Base-by-base conservation (phyloP, 2,888 invertebrate genomes). In the Morinoia aosen region DNA sequence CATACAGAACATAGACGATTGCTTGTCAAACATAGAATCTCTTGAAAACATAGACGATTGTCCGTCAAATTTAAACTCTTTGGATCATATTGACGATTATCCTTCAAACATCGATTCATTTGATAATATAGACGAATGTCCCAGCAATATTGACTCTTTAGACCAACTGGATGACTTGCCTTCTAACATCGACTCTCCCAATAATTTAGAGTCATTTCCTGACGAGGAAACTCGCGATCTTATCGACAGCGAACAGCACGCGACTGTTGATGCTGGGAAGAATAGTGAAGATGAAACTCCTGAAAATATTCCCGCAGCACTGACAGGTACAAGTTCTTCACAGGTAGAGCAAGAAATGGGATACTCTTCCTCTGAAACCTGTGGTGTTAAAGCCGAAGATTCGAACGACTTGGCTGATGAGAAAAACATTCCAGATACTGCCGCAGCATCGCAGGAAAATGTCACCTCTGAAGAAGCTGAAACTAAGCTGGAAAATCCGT, bases 41-140 rank as follows among this genome's bases (percentile, higher is more conserved):
- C 95, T 95, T 14, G 95, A 64, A n/a, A 95, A 95, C 64, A 58
- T 61, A n/a, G 61, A 64, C 56, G 95, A 95, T 64, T 95, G 64
- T 95, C 61, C 58, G 25, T 64, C 95, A 33, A 95, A 95, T 95
- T 95, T 95, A 64, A 95, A 95, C 57, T 95, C 95, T 14, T 56
- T 95, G 57, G 93, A 57, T 57, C 93, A 93, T 48, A 93, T 93
- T 61, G 95, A 95, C 58, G 95, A 64, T 48, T 95, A 61, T 39
- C 95, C 95, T 64, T 95, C 95, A 33, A 95, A 95, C 40, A 95
- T 95, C 39, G 95, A 95, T 48, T 95, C 95, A 33, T 95, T 95
- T 57, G 95, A 95, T 40, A 93, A 93, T 48, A 93, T 93, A 33
- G 93, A 93, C 57, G 93, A 93, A n/a, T 93, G 93, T 39, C 93